A percentile compares a stretch with the other conserved stretches of the same genome.
Conservation (phyloP, 2,113 vertebrate genomes). For the Agelaius tricolor region DNA sequence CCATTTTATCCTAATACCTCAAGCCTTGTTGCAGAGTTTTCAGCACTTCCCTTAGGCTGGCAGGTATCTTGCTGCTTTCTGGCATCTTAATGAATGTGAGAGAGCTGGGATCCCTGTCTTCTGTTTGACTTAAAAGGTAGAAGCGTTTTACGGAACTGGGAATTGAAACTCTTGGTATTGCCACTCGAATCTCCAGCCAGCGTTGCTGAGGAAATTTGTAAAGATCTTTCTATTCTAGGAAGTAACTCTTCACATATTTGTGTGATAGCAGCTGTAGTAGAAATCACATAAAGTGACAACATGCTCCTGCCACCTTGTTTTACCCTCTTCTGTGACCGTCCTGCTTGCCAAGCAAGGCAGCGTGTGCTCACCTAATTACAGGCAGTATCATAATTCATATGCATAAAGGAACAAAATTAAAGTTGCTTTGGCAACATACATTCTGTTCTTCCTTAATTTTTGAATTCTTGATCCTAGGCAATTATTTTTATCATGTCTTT, state of each 20-base stretch:
- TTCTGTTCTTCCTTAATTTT: constrained; percentile 15
- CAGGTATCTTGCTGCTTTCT: neutral
- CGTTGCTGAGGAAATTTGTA: neutral
- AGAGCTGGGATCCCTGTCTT: neutral
- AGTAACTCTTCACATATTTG: neutral
- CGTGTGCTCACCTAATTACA: neutral
- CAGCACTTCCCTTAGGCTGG: neutral
- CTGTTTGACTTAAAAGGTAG: neutral
- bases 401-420: constrained; percentile 20
- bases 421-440: constrained; percentile 37
- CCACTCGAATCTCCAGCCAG: neutral
- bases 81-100: neutral
- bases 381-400: neutral
- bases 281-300: neutral
- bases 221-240: constrained; percentile 13
- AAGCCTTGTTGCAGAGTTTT: neutral
- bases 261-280: neutral
- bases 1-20: neutral
- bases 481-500: neutral
- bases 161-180: neutral
- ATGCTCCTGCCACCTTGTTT: neutral
- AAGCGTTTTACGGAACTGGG: neutral
- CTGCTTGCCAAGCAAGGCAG: neutral
- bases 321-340: neutral
- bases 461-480: neutral